phyloP scores from a whole-genome alignment of 2,113 vertebrate genomes.

The pig (Sus scrofa) region T2T-Sscrofa CM000818.6:49849501-49850000 shows the following conservation, averaged over 20 bases:
- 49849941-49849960: too few species aligned
- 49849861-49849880: not conserved
- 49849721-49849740: not conserved
- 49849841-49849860: not conserved
- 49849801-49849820: not conserved
- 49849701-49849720: not conserved
- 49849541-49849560: not conserved
- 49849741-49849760: not conserved
- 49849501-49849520: not conserved
- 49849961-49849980: too few species aligned
- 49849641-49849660: not conserved
- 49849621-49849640: not conserved
- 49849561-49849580: not conserved
- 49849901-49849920: too few species aligned
- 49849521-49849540: not conserved
- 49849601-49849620: not conserved
- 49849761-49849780: not conserved
- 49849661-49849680: not conserved
- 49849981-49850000: too few species aligned
- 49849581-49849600: not conserved
- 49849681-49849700: not conserved
- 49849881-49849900: too few species aligned
- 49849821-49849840: not conserved
- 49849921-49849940: too few species aligned
- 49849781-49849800: not conserved